Evolutionary conservation across 2,888 invertebrate species (phyloP), one percentile per base, ranked within the genome.

Genomic region (Rhingia rostrata): DNA sequence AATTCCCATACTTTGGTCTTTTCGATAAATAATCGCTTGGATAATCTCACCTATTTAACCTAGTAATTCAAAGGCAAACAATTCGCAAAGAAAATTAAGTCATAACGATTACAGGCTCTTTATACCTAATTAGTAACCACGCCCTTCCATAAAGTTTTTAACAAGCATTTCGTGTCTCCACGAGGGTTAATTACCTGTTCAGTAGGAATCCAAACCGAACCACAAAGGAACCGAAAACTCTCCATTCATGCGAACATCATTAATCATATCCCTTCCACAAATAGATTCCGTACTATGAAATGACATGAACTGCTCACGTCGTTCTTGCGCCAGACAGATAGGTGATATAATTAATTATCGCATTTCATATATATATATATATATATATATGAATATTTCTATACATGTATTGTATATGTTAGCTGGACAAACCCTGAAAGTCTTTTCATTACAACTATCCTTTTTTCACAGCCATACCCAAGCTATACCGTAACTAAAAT

Each of bases 61-160:
- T 9, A 22, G 64, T 63, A 58, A 72, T 32, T 54, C 69, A 45
- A 54, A 56, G 63, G 12, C 51, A 9, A 67, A 33, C 33, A 30
- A 33, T 39, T 49, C 9, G 14, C 32, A 56, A 45, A 64, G 30
- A 64, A 69, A 58, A 81, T 75, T 64, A 75, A 81, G 75, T 74
- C 69, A 70, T 45, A 69, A 22, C 69, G 75, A 64, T 81, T 69
- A 81, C 47, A 30, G 69, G 32, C 54, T 54, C 32, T 70, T 82
- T 77, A 77, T 82, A 60, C n/a, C 77, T 82, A 82, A 82, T 82
- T 82, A 77, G 66, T 43, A 82, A 77, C 70, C 66, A 60, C 82
- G 64, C 78, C 78, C 61, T 67, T 78, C 61, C 33, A 72, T 41
- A 67, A 72, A 83, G 35, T 73, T 78, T 67, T 61, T 33, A 53